phyloP scores from a whole-genome alignment of 2,113 vertebrate genomes.

The Catharus minimus region DNA sequence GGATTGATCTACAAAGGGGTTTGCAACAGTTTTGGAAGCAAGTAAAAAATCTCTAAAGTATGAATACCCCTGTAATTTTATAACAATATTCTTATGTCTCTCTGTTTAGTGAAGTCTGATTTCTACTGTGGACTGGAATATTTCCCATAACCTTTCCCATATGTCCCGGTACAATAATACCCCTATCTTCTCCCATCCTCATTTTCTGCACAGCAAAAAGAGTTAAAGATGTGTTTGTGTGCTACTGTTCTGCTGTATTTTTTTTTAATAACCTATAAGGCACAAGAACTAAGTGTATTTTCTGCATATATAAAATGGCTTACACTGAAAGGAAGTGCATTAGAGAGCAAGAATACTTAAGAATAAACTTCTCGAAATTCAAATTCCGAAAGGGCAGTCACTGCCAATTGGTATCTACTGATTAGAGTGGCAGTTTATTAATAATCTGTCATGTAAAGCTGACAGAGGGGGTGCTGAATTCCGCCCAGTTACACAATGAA shows the following conservation, averaged over 20 bases:
- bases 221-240: not conserved
- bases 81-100: not conserved
- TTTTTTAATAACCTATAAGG: not conserved
- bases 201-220: not conserved
- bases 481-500: slow-evolving; percentile 43
- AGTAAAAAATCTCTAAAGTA: not conserved
- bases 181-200: not conserved
- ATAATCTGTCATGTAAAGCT: slow-evolving; percentile 62
- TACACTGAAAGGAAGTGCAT: not conserved
- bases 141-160: not conserved
- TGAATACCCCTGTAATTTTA: not conserved
- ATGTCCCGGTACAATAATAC: not conserved
- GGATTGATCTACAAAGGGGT: not conserved
- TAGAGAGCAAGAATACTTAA: slow-evolving; percentile 29
- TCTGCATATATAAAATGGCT: not conserved
- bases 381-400: slow-evolving; percentile 41
- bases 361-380: slow-evolving; percentile 19
- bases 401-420: slow-evolving; percentile 7
- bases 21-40: not conserved
- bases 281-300: not conserved
- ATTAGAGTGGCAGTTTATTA: slow-evolving; percentile 67
- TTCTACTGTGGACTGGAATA: not conserved
- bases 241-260: not conserved
- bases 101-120: not conserved
- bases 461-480: slow-evolving; percentile 46